Conservation (phyloP, 2,797 vertebrate species). For the Xenopus petersii region DNA sequence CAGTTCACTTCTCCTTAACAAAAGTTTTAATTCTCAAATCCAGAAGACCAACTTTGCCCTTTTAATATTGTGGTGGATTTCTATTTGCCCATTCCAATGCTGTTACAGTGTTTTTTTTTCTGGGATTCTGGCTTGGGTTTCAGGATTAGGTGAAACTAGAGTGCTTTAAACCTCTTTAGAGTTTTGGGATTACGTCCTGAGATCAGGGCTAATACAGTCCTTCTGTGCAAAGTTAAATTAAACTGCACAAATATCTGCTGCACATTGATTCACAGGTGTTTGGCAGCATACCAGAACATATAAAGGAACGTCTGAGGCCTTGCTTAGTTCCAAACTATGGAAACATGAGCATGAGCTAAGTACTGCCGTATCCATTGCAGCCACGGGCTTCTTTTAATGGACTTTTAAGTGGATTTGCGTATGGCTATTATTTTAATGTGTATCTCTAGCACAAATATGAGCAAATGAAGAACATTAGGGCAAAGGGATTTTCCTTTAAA, state of each 20-base stretch:
- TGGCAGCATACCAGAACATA: constrained; percentile 63
- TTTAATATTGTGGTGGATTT: constrained; percentile 81
- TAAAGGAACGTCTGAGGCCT: constrained; percentile 61
- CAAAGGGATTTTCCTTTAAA: constrained; percentile 44
- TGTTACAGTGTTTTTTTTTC: constrained; percentile 73
- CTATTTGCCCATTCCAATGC: constrained; percentile 86
- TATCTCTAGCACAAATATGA: constrained; percentile 50
- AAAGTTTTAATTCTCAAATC: constrained; percentile 75
- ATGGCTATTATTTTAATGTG: constrained; percentile 62
- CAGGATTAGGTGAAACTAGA: constrained; percentile 98
- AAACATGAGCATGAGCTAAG: constrained; percentile 64
- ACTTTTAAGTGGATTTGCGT: constrained; percentile 63
- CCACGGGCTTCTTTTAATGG: constrained; percentile 55
- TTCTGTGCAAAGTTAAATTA: constrained; percentile 68
- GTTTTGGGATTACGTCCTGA: constrained; percentile 81
- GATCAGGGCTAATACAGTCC: constrained; percentile 69
- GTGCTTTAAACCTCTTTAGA: constrained; percentile 91
- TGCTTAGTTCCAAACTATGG: constrained; percentile 58
- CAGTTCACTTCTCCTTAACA: constrained; percentile 76
- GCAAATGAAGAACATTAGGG: constrained; percentile 57
- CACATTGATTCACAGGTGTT: constrained; percentile 70
- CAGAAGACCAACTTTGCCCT: constrained; percentile 79
- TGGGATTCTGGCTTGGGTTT: constrained; percentile 82
- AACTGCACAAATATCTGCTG: constrained; percentile 70
- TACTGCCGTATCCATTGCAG: constrained; percentile 62